A percentile compares a stretch with the other conserved stretches of the same genome.
Evolutionary conservation across 1,140 invertebrate species (phyloP).

Genomic region (Formica selysi): DNA sequence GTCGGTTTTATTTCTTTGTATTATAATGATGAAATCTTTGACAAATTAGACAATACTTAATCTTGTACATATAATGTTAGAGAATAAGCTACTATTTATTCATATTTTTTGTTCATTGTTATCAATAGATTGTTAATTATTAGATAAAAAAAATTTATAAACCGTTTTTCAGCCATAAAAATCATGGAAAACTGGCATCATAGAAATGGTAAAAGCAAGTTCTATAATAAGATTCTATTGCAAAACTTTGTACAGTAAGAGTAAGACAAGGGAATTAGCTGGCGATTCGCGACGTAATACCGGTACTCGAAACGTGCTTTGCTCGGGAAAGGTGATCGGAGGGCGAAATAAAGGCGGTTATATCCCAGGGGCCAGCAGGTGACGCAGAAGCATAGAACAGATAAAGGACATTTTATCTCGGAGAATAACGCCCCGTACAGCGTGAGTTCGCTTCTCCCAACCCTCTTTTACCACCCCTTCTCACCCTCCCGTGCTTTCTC

Average conservation of each 20-base stretch:
- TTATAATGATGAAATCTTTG: neutral
- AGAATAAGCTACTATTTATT: neutral
- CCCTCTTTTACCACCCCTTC: slow-evolving; percentile 49
- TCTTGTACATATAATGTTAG: neutral
- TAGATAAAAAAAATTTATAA: neutral
- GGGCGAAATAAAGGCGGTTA: slow-evolving; percentile 71
- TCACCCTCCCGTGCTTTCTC: slow-evolving; percentile 36
- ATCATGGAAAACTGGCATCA: neutral
- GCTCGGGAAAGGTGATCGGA: slow-evolving; percentile 47
- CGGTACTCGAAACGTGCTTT: slow-evolving; percentile 8
- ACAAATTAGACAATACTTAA: neutral
- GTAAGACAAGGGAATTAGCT: slow-evolving; percentile 66
- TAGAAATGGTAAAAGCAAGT: neutral
- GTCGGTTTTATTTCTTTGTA: neutral
- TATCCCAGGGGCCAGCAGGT: slow-evolving; percentile 45
- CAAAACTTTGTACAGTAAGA: slow-evolving; percentile 2
- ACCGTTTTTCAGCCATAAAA: neutral
- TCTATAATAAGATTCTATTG: slow-evolving; percentile 19
- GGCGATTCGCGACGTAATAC: slow-evolving; percentile 65
- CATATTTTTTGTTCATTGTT: neutral
- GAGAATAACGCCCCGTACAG: slow-evolving; percentile 79
- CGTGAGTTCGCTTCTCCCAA: slow-evolving; percentile 62
- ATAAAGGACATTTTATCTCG: slow-evolving; percentile 86
- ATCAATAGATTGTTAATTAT: neutral
- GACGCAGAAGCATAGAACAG: slow-evolving; percentile 73